A percentile compares a stretch with the other conserved stretches of the same genome.
phyloP scores from a whole-genome alignment of 1,140 invertebrate genomes.

The Hypothenemus hampei region DNA sequence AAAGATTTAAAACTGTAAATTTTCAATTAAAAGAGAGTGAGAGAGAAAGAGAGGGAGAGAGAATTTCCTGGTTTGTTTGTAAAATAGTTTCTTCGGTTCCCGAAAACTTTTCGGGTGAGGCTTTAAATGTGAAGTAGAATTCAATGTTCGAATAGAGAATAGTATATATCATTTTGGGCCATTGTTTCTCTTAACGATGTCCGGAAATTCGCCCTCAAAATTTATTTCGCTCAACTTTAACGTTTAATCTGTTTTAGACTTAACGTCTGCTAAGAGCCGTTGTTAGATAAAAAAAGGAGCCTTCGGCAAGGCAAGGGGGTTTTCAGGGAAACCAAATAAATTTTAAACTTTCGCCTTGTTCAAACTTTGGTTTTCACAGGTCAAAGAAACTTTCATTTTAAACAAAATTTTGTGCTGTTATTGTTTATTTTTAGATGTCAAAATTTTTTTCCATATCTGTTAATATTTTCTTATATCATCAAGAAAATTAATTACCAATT shows the following conservation, averaged over 20 bases:
- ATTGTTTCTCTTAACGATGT: slow-evolving; percentile 35
- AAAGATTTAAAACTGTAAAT: too few relatives aligned
- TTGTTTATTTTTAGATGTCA: too few relatives aligned
- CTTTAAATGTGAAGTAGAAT: slow-evolving; percentile 33
- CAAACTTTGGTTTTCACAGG: background rate
- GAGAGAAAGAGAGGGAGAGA: too few relatives aligned
- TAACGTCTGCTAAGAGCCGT: slow-evolving; percentile 3
- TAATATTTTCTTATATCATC: background rate
- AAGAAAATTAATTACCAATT: slow-evolving; percentile 10
- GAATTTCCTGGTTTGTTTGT: too few relatives aligned
- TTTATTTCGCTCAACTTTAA: slow-evolving; percentile 26
- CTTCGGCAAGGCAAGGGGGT: slow-evolving; percentile 10
- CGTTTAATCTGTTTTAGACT: slow-evolving; percentile 23
- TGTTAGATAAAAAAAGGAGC: slow-evolving; percentile 13
- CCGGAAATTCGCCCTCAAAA: slow-evolving; percentile 14
- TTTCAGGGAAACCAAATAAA: slow-evolving; percentile 15
- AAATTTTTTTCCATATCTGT: too few relatives aligned
- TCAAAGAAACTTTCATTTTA: too few relatives aligned
- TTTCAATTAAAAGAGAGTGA: too few relatives aligned
- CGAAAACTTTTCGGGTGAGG: too few relatives aligned
- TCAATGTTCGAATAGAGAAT: slow-evolving; percentile 39
- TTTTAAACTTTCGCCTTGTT: slow-evolving; percentile 13
- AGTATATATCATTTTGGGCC: slow-evolving; percentile 34
- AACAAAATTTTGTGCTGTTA: too few relatives aligned
- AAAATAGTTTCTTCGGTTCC: too few relatives aligned